phyloP scores from a whole-genome alignment of 2,888 invertebrate species.

The Pollenia amentaria region DNA sequence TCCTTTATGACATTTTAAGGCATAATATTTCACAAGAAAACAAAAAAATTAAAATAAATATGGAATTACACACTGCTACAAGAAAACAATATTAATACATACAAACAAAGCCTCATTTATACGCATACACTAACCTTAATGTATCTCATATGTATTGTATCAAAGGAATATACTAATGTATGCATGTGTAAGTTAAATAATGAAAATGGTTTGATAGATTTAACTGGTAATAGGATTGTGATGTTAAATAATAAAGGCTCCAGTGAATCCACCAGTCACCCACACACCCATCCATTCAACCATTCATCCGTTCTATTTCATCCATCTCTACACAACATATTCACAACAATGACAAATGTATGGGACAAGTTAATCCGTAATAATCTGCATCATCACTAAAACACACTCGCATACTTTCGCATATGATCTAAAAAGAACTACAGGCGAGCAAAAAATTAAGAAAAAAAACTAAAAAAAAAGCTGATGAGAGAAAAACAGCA shows the following conservation, averaged over 20 bases:
- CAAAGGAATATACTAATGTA: not conserved
- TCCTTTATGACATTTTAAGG: slow-evolving; percentile 52
- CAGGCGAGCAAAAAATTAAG: slow-evolving; percentile 2
- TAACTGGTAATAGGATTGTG: slow-evolving; percentile 68
- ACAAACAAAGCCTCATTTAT: not conserved
- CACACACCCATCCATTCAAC: slow-evolving; percentile 11
- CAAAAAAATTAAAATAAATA: not conserved
- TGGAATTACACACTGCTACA: not conserved
- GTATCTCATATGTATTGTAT: not conserved
- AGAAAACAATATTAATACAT: slow-evolving; percentile 7
- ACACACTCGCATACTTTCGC: slow-evolving; percentile 14
- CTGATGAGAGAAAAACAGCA: slow-evolving; percentile 42
- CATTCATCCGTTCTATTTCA: not conserved
- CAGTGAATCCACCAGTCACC: not conserved
- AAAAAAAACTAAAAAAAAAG: slow-evolving; percentile 52
- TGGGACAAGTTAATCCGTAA: slow-evolving; percentile 67
- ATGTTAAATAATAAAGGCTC: slow-evolving; percentile 62
- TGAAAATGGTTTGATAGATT: slow-evolving; percentile 64
- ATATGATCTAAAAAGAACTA: slow-evolving; percentile 22
- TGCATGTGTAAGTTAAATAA: slow-evolving; percentile 43
- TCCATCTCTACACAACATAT: not conserved
- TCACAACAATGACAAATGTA: slow-evolving; percentile 41
- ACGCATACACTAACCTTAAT: not conserved
- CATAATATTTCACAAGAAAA: slow-evolving; percentile 44
- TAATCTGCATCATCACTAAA: slow-evolving; percentile 62